phyloP scores from a whole-genome alignment of 2,113 vertebrate genomes.

The Electrona antarctica region DNA sequence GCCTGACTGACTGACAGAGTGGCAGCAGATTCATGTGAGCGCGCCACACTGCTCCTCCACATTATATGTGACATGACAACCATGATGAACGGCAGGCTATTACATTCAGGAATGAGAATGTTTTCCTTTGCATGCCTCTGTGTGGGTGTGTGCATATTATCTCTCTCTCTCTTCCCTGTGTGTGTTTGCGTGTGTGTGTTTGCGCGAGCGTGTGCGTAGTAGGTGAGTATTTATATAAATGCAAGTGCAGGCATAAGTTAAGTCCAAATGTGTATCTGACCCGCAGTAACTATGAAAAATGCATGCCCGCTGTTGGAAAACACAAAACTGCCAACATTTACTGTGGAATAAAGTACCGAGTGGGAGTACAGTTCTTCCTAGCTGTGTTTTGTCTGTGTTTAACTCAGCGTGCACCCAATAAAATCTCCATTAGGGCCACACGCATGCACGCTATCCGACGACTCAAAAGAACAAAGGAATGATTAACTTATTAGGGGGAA shows the following conservation, averaged over 20 bases:
- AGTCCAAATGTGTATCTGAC: too few species aligned
- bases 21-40: conserved; percentile 64
- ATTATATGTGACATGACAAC: conserved; percentile 56
- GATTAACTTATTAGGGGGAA: conserved; percentile 47
- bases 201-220: conserved; percentile 14
- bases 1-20: conserved; percentile 53
- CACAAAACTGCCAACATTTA: conserved; percentile 14
- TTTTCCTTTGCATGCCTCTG: conserved; percentile 4
- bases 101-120: conserved; percentile 50
- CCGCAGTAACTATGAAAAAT: background rate
- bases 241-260: background rate
- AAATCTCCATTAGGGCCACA: conserved; percentile 32
- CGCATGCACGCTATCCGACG: conserved; percentile 16
- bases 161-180: background rate
- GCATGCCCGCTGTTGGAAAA: conserved; percentile 31
- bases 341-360: conserved; percentile 1
- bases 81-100: conserved; percentile 60
- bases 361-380: background rate
- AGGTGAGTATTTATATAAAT: conserved; percentile 3
- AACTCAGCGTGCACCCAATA: conserved; percentile 7
- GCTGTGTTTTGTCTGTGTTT: conserved; percentile 22
- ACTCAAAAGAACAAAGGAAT: conserved; percentile 63
- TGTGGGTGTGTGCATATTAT: conserved; percentile 35
- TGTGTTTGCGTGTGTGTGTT: conserved; percentile 29
- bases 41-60: conserved; percentile 52